Base-by-base conservation (phyloP, 2,113 vertebrate species). In the Gambusia affinis region DNA sequence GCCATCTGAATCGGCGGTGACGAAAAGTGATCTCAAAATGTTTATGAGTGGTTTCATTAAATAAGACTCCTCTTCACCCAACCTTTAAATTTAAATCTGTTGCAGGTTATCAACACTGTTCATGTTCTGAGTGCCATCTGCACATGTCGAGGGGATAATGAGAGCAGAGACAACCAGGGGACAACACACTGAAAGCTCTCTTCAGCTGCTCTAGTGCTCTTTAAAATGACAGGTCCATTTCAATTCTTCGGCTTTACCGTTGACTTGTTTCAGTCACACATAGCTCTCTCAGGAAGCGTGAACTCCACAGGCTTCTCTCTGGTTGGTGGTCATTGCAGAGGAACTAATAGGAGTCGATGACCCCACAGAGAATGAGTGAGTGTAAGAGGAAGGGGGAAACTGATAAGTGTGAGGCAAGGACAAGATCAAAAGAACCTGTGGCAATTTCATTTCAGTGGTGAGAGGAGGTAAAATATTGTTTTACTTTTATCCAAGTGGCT, bases 281-380 rank as follows among this genome's bases (percentile, higher is more conserved):
- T 3, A 42, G 29, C 1, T 3, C 1, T 31, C 2, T 60, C 5
- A 24, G 63, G 29, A n/a, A 54, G 54, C 66, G 35, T 60, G 64
- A 66, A 31, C 60, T 57, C 30, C 44, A 42, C 60, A 47, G 28
- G 60, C 24, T 64, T 42, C 70, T 63, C 70, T 24, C 70, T 27
- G 5, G 5, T 2, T 15, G 61, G n/a, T 54, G 37, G 17, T 66
- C 57, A 30, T 12, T 54, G 8, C 30, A 42, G 28, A 67, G 73
- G 65, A 65, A 76, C 63, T 78, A 71, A 78, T 78, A 72, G 60
- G 75, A 75, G 73, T 64, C 10, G 11, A 69, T 78, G 73, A 73
- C 72, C 71, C 76, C 66, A 27, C 51, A 24, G 57, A 57, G 29
- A 68, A 39, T 42, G 42, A 67, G 31, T 65, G 37, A 51, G 76